phyloP scores from a whole-genome alignment of 2,797 vertebrate genomes.

The Diglossa cyanea region DNA sequence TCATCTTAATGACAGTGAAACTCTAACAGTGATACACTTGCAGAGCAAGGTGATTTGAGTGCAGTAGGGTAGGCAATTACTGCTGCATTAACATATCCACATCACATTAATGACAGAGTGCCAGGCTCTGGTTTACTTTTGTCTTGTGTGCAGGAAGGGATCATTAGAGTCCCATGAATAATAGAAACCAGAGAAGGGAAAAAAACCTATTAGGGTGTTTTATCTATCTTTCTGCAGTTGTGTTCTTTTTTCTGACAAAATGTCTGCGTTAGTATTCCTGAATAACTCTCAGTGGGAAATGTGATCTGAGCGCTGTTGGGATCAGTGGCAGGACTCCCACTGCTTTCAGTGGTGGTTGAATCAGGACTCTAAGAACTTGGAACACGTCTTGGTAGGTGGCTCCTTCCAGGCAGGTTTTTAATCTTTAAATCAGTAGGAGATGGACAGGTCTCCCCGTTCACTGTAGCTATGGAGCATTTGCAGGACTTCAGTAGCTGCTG shows the following conservation, averaged over 20 bases:
- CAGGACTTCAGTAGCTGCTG: not conserved
- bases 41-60: conserved; percentile 18
- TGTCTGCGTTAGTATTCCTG: not conserved
- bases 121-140: conserved; percentile 16
- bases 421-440: conserved; percentile 53
- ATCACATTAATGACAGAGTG: not conserved
- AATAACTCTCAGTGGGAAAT: not conserved
- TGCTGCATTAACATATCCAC: conserved; percentile 10
- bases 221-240: conserved; percentile 2
- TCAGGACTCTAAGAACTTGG: conserved; percentile 5
- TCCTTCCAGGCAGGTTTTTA: conserved; percentile 21
- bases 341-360: not conserved
- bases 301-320: not conserved
- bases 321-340: not conserved
- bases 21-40: not conserved
- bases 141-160: not conserved
- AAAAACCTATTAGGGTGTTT: not conserved
- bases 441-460: not conserved
- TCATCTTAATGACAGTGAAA: not conserved
- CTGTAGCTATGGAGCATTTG: not conserved
- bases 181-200: conserved; percentile 4
- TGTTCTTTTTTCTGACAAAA: conserved; percentile 29
- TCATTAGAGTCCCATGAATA: conserved; percentile 49
- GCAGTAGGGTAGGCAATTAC: not conserved
- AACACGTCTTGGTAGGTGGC: not conserved